Evolutionary conservation across 2,888 invertebrate species (phyloP).

Genomic region (Dorcus hopei): DNA sequence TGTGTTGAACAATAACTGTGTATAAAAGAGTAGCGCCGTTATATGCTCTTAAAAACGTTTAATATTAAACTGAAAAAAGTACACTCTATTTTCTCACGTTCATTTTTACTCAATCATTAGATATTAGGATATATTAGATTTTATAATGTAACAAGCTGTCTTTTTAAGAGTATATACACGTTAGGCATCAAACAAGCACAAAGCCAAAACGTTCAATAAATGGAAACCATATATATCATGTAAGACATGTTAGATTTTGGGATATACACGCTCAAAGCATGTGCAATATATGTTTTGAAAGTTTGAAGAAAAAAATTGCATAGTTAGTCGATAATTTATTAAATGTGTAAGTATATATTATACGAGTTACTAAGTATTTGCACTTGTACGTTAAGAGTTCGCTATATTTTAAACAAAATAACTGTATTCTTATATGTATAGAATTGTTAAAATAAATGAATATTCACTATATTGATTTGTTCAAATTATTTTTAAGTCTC

Average conservation of each 20-base stretch:
- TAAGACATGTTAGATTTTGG: neutral
- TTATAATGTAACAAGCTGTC: neutral
- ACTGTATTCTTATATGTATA: slow-evolving; percentile 18
- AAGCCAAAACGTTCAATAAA: neutral
- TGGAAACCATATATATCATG: neutral
- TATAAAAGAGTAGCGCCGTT: slow-evolving; percentile 13
- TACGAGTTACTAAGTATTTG: slow-evolving; percentile 1
- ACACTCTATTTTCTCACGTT: slow-evolving; percentile 4
- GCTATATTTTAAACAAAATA: slow-evolving; percentile 11
- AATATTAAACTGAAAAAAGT: neutral
- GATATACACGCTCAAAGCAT: neutral
- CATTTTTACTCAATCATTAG: slow-evolving; percentile 1
- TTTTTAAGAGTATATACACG: neutral
- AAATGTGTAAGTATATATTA: neutral
- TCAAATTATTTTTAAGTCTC: too few species aligned
- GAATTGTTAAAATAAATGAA: slow-evolving; percentile 16
- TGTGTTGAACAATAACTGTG: slow-evolving; percentile 18
- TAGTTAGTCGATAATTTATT: neutral
- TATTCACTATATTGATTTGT: slow-evolving; percentile 1
- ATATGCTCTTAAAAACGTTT: slow-evolving; percentile 4
- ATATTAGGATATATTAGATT: too few species aligned
- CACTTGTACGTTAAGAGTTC: slow-evolving; percentile 12
- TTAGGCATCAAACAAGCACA: too few species aligned
- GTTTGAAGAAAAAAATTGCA: neutral
- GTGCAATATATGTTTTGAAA: slow-evolving; percentile 1